Percentiles rank a stretch among this genome's conserved stretches.
phyloP scores from a whole-genome alignment of 2,888 invertebrate species.

The Meta bourneti region DNA sequence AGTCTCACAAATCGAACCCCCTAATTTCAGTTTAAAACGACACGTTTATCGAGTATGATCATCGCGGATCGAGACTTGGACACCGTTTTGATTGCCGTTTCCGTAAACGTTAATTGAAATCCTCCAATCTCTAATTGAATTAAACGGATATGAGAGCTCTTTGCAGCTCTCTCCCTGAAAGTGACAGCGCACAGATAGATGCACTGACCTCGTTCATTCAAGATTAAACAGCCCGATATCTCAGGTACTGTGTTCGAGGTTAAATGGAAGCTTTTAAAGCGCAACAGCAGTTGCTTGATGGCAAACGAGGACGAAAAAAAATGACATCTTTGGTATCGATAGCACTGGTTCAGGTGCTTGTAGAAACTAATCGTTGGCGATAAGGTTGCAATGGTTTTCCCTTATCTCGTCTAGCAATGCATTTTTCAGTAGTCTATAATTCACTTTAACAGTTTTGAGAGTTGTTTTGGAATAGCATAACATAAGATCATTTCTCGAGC shows the following conservation, averaged over 20 bases:
- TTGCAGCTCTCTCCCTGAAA: background rate
- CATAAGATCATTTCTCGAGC: background rate
- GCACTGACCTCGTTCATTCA: background rate
- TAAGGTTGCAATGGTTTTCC: background rate
- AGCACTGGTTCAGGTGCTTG: background rate
- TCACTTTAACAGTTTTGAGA: background rate
- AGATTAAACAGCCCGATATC: background rate
- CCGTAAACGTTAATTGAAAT: constrained; percentile 44
- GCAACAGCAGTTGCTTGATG: background rate
- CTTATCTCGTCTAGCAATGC: background rate
- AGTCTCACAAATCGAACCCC: too few relatives aligned
- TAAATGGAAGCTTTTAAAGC: background rate
- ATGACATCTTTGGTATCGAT: background rate
- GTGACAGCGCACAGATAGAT: constrained; percentile 6
- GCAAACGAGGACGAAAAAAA: background rate
- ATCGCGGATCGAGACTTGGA: background rate
- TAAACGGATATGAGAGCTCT: constrained; percentile 34
- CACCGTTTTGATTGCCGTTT: constrained; percentile 23
- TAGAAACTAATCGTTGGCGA: background rate
- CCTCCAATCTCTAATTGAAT: constrained; percentile 47
- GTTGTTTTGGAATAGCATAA: background rate
- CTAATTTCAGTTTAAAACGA: too few relatives aligned
- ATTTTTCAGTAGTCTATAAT: background rate
- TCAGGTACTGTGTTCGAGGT: background rate
- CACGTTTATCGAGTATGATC: too few relatives aligned